Conservation (phyloP, 2,888 invertebrate genomes). For the Eugnorisma glareosa region DNA sequence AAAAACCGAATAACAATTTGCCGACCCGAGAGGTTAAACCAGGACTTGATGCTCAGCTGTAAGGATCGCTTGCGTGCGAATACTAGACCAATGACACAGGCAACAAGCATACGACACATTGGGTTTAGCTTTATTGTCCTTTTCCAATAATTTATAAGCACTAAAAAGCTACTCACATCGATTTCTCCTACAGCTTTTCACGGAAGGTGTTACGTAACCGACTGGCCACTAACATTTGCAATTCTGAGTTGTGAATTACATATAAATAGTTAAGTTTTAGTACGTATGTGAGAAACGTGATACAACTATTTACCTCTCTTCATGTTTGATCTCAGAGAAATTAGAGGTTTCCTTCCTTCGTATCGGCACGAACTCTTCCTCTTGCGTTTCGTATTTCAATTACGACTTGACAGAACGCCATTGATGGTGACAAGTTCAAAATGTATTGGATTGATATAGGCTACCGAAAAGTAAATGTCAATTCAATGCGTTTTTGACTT, state of each 20-base stretch:
- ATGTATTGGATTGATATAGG: too few species aligned
- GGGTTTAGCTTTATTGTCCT: neutral
- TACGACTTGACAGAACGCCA: neutral
- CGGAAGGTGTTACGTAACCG: slow-evolving; percentile 44
- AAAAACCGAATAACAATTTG: neutral
- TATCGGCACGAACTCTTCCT: too few species aligned
- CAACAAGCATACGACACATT: neutral
- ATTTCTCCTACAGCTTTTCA: slow-evolving; percentile 51
- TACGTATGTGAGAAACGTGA: slow-evolving; percentile 36
- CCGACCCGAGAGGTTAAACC: neutral
- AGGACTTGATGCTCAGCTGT: neutral
- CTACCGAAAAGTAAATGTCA: neutral
- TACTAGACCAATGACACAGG: neutral
- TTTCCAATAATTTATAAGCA: slow-evolving; percentile 18
- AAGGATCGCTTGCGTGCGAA: neutral
- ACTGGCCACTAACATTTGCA: slow-evolving; percentile 35
- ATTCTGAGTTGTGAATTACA: slow-evolving; percentile 38
- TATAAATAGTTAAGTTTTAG: slow-evolving; percentile 37
- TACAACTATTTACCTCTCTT: slow-evolving; percentile 11
- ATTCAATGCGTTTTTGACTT: neutral
- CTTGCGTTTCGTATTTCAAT: neutral
- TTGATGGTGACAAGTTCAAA: neutral
- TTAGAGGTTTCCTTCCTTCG: too few species aligned
- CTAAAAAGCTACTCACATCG: slow-evolving; percentile 23
- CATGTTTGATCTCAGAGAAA: neutral